These are phyloP conservation scores for Ricordea florida DNA, from an alignment of 92 coral and sea anemone species.

Conservation along the genomic window DNA sequence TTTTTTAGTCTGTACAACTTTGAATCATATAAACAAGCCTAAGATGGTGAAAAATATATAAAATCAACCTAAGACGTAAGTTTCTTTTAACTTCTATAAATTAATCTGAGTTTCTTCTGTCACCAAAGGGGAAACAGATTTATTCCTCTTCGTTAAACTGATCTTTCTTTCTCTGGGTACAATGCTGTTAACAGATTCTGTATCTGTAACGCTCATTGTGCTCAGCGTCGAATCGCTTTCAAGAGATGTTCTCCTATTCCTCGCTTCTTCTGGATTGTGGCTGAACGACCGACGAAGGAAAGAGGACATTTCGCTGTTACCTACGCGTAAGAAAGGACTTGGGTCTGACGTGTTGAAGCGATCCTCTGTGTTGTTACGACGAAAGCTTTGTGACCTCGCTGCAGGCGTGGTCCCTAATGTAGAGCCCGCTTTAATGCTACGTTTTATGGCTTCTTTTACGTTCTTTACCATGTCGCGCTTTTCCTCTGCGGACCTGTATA, in stretches of 20 bases:
- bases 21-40: no score
- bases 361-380: conserved; percentile 50
- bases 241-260: conserved; percentile 65
- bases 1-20: no score
- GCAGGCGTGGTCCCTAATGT: conserved; percentile 34
- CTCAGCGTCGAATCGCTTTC: conserved; percentile 26
- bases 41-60: no score
- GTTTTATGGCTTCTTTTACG: conserved; percentile 88
- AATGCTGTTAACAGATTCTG: conserved; percentile 1
- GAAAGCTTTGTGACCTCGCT: conserved; percentile 71
- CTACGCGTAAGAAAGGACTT: conserved; percentile 52
- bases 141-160: conserved; percentile 12
- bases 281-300: conserved; percentile 81
- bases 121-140: conserved; percentile 24
- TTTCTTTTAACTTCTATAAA: neutral
- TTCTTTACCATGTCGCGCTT: conserved; percentile 77
- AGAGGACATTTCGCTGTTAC: neutral
- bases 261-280: conserved; percentile 79
- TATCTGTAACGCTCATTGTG: neutral
- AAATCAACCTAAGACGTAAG: no score
- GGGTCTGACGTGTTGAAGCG: conserved; percentile 64
- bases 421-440: conserved; percentile 83
- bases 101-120: conserved; percentile 40
- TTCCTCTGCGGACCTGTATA: conserved; percentile 78
- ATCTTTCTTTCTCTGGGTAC: conserved; percentile 4